phyloP scores from a whole-genome alignment of 2,113 vertebrate genomes.

The Anhinga anhinga region DNA sequence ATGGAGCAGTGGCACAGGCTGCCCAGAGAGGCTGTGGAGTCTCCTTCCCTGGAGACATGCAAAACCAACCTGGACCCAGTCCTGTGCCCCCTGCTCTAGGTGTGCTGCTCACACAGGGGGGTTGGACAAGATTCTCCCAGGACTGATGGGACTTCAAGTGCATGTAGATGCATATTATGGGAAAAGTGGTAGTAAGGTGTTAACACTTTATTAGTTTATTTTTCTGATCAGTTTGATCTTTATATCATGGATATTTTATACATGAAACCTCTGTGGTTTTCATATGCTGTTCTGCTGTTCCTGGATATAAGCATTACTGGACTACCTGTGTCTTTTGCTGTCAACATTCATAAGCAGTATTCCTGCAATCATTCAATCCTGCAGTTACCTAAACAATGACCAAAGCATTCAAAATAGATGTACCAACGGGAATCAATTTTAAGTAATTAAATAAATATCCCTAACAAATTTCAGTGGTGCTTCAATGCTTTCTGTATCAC shows the following conservation, averaged over 20 bases:
- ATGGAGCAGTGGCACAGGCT: too few relatives aligned
- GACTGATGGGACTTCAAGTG: neutral
- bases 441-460: neutral
- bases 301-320: neutral
- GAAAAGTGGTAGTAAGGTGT: neutral
- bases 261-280: neutral
- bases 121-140: neutral
- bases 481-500: neutral
- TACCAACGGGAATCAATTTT: neutral
- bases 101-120: too few relatives aligned
- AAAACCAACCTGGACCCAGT: too few relatives aligned
- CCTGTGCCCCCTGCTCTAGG: too few relatives aligned
- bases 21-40: too few relatives aligned
- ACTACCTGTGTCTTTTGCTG: neutral
- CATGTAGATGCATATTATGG: fast-evolving
- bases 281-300: neutral
- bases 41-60: too few relatives aligned
- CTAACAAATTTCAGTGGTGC: neutral
- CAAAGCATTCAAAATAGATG: neutral
- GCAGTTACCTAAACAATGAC: neutral
- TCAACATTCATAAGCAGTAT: neutral
- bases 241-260: neutral
- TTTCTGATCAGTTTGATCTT: neutral
- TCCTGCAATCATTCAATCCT: neutral
- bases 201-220: neutral